Evolutionary conservation across 2,888 invertebrate species (phyloP).

Genomic region (Orthosia incerta): DNA sequence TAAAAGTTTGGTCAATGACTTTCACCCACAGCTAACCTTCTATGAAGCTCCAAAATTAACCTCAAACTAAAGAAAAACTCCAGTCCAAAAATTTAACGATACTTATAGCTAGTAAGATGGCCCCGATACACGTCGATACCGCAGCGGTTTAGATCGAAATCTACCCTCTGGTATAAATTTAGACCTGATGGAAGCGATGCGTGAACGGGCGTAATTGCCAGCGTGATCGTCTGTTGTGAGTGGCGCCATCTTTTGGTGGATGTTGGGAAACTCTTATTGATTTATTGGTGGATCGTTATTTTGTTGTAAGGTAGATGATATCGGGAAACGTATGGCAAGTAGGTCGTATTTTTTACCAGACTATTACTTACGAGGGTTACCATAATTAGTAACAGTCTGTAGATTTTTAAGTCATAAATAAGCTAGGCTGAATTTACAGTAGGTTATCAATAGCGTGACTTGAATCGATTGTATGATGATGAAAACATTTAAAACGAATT

Average conservation of each 20-base stretch:
- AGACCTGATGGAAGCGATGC: constrained; percentile 76
- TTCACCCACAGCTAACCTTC: constrained; percentile 10
- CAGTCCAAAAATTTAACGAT: constrained; percentile 50
- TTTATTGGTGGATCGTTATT: constrained; percentile 37
- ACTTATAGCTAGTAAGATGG: constrained; percentile 63
- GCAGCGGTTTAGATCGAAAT: constrained; percentile 83
- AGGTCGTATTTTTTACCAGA: background rate
- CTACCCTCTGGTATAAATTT: constrained; percentile 82
- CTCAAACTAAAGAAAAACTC: constrained; percentile 38
- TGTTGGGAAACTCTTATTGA: constrained; percentile 39
- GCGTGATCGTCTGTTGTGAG: constrained; percentile 45
- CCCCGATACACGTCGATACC: constrained; percentile 72
- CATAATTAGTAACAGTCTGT: constrained; percentile 2
- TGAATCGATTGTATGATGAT: too few relatives aligned
- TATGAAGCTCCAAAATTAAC: constrained; percentile 39
- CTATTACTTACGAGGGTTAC: too few relatives aligned
- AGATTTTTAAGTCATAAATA: background rate
- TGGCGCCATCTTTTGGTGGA: constrained; percentile 71
- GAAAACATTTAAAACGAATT: too few relatives aligned
- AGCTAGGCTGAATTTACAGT: background rate
- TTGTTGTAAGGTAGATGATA: constrained; percentile 12
- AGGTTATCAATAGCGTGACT: background rate
- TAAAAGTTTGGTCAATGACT: background rate
- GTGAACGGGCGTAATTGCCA: constrained; percentile 75
- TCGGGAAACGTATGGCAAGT: constrained; percentile 3